Base-by-base conservation (phyloP, 2,797 vertebrate genomes). In the Echiichthys vipera region DNA sequence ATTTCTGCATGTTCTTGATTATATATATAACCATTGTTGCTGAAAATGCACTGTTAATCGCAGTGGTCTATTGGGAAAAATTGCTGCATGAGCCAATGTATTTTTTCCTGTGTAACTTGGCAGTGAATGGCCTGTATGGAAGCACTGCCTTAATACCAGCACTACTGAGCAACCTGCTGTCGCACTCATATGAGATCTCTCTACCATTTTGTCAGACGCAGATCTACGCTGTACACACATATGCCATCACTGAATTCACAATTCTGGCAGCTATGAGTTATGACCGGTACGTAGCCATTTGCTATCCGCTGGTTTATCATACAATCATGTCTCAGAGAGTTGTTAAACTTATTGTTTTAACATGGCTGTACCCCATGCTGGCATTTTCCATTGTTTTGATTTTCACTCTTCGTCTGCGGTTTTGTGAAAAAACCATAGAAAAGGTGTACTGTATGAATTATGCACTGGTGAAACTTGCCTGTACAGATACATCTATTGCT, bases 251-350 rank as follows among this genome's bases (percentile, higher is more conserved):
- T 29, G 89, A 92, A 67, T 88, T 89, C 47, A 89, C 81, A 5
- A 89, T 90, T 65, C 78, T 91, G 13, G 86, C 84, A 30, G 86
- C 29, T 2, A 91, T 91, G 91, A 88, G 86, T 51, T 90, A 89
- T 14, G 90, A 90, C 55, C 78, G 88, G 22, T 92, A 88, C 32
- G 22, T 88, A 12, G 88, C 91, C 1, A 84, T 92, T 54, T 91
- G 90, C 37, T 18, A 76, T 18, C 91, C 90, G 0, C 73, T 91
- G 54, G 74, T 58, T n/a, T 90, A 89, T 64, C 76, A 86, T 14
- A 4, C 29, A 3, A 51, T 89, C 29, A 89, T 92, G 88, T 82
- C 87, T 10, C 63, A 69, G 27, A 87, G 63, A 30, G 12, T 85
- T 27, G 66, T 67, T 10, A 88, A 74, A 57, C 59, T 88, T 0